phyloP scores from a whole-genome alignment of 2,888 invertebrate genomes.

The Allophyes oxyacanthae region DNA sequence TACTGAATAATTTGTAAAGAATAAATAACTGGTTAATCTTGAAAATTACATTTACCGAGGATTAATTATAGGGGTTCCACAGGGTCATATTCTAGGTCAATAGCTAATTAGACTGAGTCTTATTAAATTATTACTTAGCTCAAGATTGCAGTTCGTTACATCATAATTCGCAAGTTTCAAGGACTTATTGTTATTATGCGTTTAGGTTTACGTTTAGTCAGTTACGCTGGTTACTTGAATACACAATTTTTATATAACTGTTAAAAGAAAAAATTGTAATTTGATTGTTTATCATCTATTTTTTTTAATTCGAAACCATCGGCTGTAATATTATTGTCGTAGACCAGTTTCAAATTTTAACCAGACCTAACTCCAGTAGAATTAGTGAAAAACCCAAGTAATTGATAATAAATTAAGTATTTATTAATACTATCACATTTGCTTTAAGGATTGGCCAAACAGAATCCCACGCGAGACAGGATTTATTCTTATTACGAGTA shows the following conservation, averaged over 20 bases:
- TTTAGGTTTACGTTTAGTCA: background rate
- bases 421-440: constrained; percentile 1
- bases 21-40: background rate
- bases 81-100: constrained; percentile 19
- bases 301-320: too few relatives aligned
- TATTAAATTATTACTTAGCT: background rate
- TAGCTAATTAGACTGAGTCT: background rate
- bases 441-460: background rate
- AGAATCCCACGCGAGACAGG: too few relatives aligned
- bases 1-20: background rate
- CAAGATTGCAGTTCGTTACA: constrained; percentile 11
- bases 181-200: background rate
- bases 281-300: too few relatives aligned
- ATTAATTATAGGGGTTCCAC: background rate
- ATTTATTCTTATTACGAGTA: too few relatives aligned
- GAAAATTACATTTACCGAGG: background rate
- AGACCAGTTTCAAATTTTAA: background rate
- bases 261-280: background rate
- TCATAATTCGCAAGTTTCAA: constrained; percentile 2
- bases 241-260: background rate
- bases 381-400: background rate
- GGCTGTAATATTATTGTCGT: too few relatives aligned
- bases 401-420: constrained; percentile 1
- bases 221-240: constrained; percentile 1
- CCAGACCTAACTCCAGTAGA: background rate